These are phyloP conservation scores for Labia minor DNA, from an alignment of 2,888 invertebrate species.

Conservation along the genomic window DNA sequence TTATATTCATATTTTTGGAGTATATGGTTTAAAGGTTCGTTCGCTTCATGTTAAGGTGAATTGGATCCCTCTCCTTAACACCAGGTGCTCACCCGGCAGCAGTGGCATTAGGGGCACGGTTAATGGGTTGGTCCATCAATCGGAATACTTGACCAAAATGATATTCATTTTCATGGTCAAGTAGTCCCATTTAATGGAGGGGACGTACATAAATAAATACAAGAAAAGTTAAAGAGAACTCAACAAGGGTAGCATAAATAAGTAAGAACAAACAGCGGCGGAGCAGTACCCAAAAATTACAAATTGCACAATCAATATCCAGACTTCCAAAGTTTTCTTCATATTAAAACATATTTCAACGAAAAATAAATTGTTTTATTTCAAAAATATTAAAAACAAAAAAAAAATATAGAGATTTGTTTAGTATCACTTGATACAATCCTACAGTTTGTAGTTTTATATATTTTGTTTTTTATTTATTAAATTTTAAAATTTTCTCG, in stretches of 20 bases:
- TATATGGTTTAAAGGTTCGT: background rate
- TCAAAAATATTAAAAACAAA: background rate
- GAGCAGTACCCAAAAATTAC: constrained; percentile 2
- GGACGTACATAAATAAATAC: background rate
- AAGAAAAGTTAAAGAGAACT: background rate
- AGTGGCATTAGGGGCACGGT: background rate
- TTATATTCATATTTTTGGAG: constrained; percentile 20
- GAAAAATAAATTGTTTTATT: too few species aligned
- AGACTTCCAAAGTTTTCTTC: background rate
- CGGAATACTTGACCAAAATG: background rate
- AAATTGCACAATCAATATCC: background rate
- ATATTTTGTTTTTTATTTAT: background rate
- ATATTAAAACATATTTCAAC: too few species aligned
- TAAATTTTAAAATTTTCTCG: too few species aligned
- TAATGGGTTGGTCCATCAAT: background rate
- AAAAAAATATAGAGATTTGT: too few species aligned
- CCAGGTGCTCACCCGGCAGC: background rate
- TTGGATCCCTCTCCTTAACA: constrained; percentile 5
- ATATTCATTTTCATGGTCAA: background rate
- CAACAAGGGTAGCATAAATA: background rate
- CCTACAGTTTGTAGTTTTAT: too few species aligned
- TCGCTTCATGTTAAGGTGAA: constrained; percentile 13
- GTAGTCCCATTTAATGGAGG: background rate
- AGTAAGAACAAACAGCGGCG: background rate
- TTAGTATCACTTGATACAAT: too few species aligned